Conservation (phyloP, 2,113 vertebrate genomes). For the Accipiter virgatus region DNA sequence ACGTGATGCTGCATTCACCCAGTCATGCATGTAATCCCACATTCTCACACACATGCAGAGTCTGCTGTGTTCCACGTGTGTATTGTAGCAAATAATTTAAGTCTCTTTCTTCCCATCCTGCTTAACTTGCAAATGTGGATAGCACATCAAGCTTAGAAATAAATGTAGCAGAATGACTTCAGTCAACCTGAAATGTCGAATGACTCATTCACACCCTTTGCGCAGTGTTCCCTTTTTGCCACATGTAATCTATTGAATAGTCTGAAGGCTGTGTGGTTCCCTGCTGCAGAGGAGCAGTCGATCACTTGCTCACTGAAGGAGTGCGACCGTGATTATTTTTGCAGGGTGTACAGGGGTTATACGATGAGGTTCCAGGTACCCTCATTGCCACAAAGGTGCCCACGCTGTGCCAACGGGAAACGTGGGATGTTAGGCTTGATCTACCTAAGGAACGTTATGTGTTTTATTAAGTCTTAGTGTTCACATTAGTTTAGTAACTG, state of each 20-base stretch:
- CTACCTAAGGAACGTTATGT: neutral
- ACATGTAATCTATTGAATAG: constrained; percentile 37
- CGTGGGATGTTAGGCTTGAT: neutral
- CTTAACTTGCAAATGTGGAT: constrained; percentile 51
- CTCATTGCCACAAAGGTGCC: neutral
- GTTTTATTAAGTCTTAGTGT: neutral
- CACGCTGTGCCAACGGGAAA: neutral
- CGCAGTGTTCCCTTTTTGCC: constrained; percentile 43
- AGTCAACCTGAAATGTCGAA: constrained; percentile 72
- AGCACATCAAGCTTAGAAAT: constrained; percentile 67
- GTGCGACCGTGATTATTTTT: neutral
- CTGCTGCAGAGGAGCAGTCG: neutral
- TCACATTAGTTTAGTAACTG: neutral
- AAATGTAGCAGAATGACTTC: constrained; percentile 67
- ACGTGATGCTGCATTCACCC: neutral
- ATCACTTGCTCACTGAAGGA: neutral
- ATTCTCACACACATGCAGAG: neutral
- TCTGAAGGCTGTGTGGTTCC: neutral
- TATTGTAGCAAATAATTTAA: neutral
- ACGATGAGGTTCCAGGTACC: neutral
- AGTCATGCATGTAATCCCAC: neutral
- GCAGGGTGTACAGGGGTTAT: neutral
- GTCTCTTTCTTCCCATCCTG: constrained; percentile 27
- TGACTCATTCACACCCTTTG: constrained; percentile 75
- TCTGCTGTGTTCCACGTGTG: neutral